These are phyloP conservation scores for Pseudomugil gertrudae DNA, from an alignment of 2,797 vertebrate species.

Conservation along the genomic window DNA sequence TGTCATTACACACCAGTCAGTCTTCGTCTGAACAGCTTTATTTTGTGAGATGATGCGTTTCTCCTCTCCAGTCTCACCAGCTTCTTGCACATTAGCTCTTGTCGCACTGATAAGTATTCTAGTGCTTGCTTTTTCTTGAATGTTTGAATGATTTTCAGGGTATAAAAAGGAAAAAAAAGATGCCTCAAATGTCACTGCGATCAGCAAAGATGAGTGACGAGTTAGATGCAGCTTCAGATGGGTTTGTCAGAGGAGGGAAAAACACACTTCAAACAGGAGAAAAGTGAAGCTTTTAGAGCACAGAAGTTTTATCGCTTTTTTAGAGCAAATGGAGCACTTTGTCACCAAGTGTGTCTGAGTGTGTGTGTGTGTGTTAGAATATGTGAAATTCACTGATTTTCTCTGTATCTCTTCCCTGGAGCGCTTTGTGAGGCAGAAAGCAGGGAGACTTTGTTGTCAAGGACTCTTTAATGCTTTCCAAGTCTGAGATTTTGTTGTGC, in stretches of 20 bases:
- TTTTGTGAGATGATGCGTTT: constrained; percentile 39
- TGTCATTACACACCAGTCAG: constrained; percentile 69
- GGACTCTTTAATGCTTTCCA: constrained; percentile 65
- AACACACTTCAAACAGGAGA: constrained; percentile 54
- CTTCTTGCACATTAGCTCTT: constrained; percentile 21
- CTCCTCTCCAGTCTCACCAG: constrained; percentile 3
- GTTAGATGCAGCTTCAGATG: constrained; percentile 53
- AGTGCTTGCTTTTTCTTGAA: constrained; percentile 21
- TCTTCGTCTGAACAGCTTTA: constrained; percentile 35
- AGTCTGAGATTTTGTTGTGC: constrained; percentile 46
- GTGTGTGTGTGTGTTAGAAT: constrained; percentile 34
- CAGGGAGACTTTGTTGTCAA: constrained; percentile 68
- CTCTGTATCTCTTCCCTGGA: constrained; percentile 68
- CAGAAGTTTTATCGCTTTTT: constrained; percentile 52
- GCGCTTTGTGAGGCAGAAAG: constrained; percentile 58
- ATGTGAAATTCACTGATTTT: constrained; percentile 59
- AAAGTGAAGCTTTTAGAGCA: constrained; percentile 60
- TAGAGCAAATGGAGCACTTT: constrained; percentile 66
- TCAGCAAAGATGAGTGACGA: constrained; percentile 54
- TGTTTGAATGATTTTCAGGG: constrained; percentile 13
- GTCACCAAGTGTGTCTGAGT: constrained; percentile 53
- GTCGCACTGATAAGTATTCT: constrained; percentile 22
- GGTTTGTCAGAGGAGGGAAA: constrained; percentile 52
- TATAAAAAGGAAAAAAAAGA: constrained; percentile 5
- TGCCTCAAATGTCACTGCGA: constrained; percentile 46